phyloP scores from a whole-genome alignment of 2,113 vertebrate species.

The Progne subis region DNA sequence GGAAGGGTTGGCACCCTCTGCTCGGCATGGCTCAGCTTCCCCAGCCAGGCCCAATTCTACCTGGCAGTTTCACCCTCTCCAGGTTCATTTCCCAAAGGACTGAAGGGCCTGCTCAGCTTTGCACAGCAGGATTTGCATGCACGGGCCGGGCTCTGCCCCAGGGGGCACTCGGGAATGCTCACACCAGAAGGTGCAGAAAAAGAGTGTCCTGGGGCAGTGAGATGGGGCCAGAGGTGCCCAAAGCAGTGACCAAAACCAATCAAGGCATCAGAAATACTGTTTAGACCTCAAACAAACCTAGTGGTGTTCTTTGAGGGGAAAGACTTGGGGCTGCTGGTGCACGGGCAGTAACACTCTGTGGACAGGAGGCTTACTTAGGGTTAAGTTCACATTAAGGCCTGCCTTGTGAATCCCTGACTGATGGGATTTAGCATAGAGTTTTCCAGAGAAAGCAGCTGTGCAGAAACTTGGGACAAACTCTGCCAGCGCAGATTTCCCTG shows the following conservation, averaged over 20 bases:
- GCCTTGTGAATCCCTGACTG: not conserved
- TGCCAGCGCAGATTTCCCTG: too few relatives aligned
- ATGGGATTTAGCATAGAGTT: not conserved
- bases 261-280: not conserved
- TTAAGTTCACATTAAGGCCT: not conserved
- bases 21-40: not conserved
- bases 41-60: not conserved
- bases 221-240: not conserved
- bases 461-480: not conserved
- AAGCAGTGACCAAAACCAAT: not conserved
- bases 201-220: not conserved
- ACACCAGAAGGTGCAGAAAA: not conserved
- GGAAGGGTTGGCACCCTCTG: not conserved
- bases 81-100: not conserved
- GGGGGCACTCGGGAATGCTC: not conserved
- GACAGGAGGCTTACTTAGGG: not conserved
- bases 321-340: not conserved
- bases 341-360: not conserved
- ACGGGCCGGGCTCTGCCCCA: accelerated
- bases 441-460: not conserved
- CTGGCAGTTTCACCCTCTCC: not conserved
- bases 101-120: not conserved
- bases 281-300: not conserved
- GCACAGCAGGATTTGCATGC: not conserved
- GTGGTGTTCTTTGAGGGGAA: not conserved